phyloP scores from a whole-genome alignment of 2,113 vertebrate genomes.

The Typhlomys cinereus region DNA sequence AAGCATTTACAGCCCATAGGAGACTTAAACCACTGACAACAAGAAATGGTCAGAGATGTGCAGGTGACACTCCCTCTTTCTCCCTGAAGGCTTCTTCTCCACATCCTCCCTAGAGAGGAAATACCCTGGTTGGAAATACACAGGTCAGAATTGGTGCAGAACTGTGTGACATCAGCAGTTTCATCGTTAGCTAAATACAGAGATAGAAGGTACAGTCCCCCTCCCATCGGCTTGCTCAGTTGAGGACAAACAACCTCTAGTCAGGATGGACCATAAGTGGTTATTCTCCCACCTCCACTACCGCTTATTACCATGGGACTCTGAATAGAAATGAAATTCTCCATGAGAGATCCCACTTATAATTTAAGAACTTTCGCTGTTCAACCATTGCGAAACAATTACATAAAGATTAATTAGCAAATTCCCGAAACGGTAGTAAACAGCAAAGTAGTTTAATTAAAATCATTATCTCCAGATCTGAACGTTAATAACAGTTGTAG shows the following conservation, averaged over 20 bases:
- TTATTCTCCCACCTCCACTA: not conserved
- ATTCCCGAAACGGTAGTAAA: constrained; percentile 80
- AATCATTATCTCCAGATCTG: constrained; percentile 81
- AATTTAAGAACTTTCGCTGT: constrained; percentile 73
- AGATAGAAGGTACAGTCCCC: not conserved
- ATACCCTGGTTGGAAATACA: not conserved
- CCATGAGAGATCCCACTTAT: constrained; percentile 61
- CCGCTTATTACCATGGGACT: constrained; percentile 50
- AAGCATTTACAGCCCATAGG: not conserved
- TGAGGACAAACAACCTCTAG: not conserved
- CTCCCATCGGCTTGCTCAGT: not conserved
- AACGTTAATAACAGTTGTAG: constrained; percentile 75
- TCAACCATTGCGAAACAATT: constrained; percentile 73
- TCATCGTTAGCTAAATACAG: no score
- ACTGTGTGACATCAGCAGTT: no score
- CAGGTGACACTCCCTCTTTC: no score
- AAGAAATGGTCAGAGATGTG: not conserved
- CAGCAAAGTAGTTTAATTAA: constrained; percentile 81
- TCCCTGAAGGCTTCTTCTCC: no score
- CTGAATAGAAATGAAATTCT: constrained; percentile 66
- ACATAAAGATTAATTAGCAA: constrained; percentile 84
- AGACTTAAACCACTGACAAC: not conserved
- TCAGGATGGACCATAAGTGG: not conserved
- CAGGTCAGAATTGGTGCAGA: not conserved
- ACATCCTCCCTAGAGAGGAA: not conserved